These are phyloP conservation scores for Sialis fuliginosa DNA, from an alignment of 2,888 invertebrate species.

Conservation along the genomic window DNA sequence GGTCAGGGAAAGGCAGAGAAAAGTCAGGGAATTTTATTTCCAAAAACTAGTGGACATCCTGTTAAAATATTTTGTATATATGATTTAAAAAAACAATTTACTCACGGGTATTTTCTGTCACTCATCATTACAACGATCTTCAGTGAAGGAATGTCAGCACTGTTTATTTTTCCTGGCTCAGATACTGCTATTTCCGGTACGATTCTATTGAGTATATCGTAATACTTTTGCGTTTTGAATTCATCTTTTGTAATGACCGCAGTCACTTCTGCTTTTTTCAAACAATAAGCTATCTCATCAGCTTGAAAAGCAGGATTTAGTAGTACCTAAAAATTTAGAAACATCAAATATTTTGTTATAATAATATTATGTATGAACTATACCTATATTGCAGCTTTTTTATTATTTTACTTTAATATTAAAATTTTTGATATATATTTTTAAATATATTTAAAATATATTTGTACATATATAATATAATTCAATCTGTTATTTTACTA, in stretches of 20 bases:
- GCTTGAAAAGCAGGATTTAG: conserved; percentile 60
- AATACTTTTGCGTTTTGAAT: conserved; percentile 48
- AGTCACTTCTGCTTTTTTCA: conserved; percentile 51
- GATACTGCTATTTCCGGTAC: conserved; percentile 36
- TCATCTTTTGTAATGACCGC: conserved; percentile 43
- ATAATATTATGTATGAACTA: background rate
- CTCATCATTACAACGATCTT: conserved; percentile 35
- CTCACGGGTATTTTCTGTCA: conserved; percentile 34
- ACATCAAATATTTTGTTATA: background rate
- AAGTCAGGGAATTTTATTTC: no score
- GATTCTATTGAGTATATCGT: conserved; percentile 37
- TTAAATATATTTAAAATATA: no score
- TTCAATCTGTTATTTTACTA: no score
- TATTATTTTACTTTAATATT: no score
- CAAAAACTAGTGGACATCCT: no score
- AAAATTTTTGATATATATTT: no score
- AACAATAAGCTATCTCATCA: conserved; percentile 49
- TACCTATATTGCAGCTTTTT: no score
- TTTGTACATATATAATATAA: no score
- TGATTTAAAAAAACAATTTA: conserved; percentile 13
- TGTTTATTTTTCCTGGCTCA: conserved; percentile 29
- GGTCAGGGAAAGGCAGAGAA: no score
- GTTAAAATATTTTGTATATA: conserved; percentile 29
- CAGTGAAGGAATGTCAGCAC: conserved; percentile 30
- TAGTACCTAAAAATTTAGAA: conserved; percentile 34